Conservation (phyloP, 2,797 vertebrate species). For the Thaleichthys pacificus region DNA sequence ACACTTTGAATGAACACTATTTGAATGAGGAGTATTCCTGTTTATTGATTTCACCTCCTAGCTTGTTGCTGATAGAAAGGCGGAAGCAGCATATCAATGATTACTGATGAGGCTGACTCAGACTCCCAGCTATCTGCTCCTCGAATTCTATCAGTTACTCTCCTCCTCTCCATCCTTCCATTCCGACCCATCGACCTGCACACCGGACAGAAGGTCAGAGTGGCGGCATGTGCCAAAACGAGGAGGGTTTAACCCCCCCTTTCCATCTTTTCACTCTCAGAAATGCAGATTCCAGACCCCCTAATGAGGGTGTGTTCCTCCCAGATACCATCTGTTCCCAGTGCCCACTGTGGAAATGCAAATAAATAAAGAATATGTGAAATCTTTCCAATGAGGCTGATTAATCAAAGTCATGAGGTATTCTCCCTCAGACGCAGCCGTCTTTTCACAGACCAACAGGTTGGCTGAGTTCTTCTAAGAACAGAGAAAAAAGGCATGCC, state of each 20-base stretch:
- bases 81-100: slow-evolving; percentile 55
- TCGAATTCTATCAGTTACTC: slow-evolving; percentile 57
- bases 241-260: slow-evolving; percentile 56
- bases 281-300: slow-evolving; percentile 72
- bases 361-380: slow-evolving; percentile 61
- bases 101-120: slow-evolving; percentile 42
- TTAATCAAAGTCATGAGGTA: slow-evolving; percentile 62
- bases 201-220: slow-evolving; percentile 80
- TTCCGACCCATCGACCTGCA: slow-evolving; percentile 63
- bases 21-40: slow-evolving; percentile 17
- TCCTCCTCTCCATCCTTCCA: slow-evolving; percentile 59
- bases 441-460: slow-evolving; percentile 31
- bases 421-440: slow-evolving; percentile 50
- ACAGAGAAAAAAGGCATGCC: neutral
- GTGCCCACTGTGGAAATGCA: slow-evolving; percentile 57
- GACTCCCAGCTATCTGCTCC: slow-evolving; percentile 31
- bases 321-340: slow-evolving; percentile 78
- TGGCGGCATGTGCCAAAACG: slow-evolving; percentile 74
- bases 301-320: slow-evolving; percentile 78
- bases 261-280: slow-evolving; percentile 56
- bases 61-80: slow-evolving; percentile 45
- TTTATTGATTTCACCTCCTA: slow-evolving; percentile 37
- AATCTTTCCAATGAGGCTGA: slow-evolving; percentile 64
- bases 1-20: slow-evolving; percentile 35
- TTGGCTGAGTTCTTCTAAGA: slow-evolving; percentile 21